Percentiles rank a stretch among this genome's conserved stretches.
Conservation (phyloP, 2,888 invertebrate genomes). For the Sthenelais limicola region DNA sequence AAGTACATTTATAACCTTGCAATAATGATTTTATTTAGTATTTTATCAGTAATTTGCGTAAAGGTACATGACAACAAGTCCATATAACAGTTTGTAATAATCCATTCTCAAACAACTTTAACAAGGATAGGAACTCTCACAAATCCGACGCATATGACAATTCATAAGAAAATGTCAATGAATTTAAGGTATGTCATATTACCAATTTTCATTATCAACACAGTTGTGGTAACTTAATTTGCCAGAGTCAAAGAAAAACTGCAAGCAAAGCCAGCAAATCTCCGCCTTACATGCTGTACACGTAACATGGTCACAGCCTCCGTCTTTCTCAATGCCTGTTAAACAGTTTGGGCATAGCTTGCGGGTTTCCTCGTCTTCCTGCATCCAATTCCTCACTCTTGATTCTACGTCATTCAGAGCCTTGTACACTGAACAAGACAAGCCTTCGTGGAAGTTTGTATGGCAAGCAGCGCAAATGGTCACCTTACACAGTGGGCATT, state of each 20-base stretch:
- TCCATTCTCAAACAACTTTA: too few species aligned
- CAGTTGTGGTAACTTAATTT: constrained; percentile 20
- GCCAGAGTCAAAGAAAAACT: constrained; percentile 11
- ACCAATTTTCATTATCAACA: not conserved
- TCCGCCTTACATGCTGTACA: constrained; percentile 27
- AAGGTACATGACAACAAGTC: too few species aligned
- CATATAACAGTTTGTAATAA: too few species aligned
- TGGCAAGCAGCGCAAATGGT: constrained; percentile 25
- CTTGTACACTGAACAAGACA: constrained; percentile 17
- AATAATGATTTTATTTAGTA: too few species aligned
- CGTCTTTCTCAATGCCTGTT: constrained; percentile 31
- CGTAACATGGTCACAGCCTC: constrained; percentile 23
- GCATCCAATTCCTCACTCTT: constrained; percentile 22
- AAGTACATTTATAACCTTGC: too few species aligned
- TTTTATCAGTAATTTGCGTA: too few species aligned
- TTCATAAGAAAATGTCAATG: too few species aligned
- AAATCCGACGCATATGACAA: too few species aligned
- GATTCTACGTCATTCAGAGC: constrained; percentile 1
- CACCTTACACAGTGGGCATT: constrained; percentile 22
- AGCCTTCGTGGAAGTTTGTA: constrained; percentile 24
- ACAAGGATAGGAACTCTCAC: too few species aligned
- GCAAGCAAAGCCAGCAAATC: constrained; percentile 37
- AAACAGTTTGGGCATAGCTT: constrained; percentile 36
- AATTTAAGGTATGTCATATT: too few species aligned
- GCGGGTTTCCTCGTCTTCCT: not conserved